phyloP scores from a whole-genome alignment of 2,113 vertebrate genomes.

The Ceuthmochares aereus region DNA sequence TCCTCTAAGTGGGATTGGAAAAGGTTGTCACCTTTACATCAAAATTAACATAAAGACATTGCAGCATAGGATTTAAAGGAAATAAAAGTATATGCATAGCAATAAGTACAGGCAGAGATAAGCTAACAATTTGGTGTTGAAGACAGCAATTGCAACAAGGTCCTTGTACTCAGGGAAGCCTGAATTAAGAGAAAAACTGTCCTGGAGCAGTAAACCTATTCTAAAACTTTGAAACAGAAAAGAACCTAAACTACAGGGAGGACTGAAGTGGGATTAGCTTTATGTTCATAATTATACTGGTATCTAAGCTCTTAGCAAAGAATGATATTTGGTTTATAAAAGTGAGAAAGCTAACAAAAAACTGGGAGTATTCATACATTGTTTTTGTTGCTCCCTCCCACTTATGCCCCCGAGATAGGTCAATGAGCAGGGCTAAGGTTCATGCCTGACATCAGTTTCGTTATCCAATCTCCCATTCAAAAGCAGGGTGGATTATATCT shows the following conservation, averaged over 20 bases:
- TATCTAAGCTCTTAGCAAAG: not conserved
- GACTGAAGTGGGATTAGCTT: not conserved
- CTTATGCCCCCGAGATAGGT: accelerated
- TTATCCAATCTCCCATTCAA: not conserved
- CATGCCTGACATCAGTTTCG: not conserved
- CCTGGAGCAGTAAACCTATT: not conserved
- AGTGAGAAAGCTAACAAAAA: not conserved
- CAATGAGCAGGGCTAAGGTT: not conserved
- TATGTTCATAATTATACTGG: not conserved
- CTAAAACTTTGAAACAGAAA: not conserved
- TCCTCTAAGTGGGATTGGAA: not conserved
- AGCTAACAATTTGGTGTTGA: not conserved
- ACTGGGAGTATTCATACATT: not conserved
- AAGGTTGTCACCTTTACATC: not conserved
- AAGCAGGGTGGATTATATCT: not conserved
- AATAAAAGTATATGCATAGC: not conserved
- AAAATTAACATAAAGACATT: not conserved
- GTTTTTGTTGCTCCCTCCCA: not conserved
- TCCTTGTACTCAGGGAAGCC: not conserved
- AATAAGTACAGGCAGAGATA: not conserved
- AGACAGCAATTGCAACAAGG: not conserved
- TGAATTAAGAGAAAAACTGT: not conserved
- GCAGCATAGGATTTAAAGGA: not conserved
- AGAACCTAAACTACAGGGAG: not conserved
- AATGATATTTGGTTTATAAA: not conserved